Conservation (phyloP, 2,113 vertebrate species). For the Paralichthys olivaceus region DNA sequence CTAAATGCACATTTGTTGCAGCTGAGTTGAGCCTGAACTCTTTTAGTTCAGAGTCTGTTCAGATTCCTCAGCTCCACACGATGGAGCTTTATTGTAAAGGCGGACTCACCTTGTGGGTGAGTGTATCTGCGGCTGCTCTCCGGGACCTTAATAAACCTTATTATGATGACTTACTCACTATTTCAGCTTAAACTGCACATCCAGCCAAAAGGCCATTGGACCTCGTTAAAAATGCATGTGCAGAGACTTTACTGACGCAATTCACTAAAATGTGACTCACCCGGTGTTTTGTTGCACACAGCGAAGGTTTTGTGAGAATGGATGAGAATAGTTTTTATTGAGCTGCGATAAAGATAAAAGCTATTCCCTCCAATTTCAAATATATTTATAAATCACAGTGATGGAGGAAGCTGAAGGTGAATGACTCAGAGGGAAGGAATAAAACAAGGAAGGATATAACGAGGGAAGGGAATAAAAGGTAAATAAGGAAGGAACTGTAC, state of each 20-base stretch:
- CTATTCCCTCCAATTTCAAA: too few relatives aligned
- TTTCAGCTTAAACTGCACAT: slow-evolving; percentile 14
- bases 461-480: too few relatives aligned
- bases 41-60: too few relatives aligned
- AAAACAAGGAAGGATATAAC: too few relatives aligned
- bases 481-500: too few relatives aligned
- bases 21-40: neutral
- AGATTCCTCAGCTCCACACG: too few relatives aligned
- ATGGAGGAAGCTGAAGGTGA: slow-evolving; percentile 3
- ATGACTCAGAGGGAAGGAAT: too few relatives aligned
- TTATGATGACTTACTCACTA: slow-evolving; percentile 32
- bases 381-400: neutral
- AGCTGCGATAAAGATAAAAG: slow-evolving; percentile 14
- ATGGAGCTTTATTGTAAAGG: too few relatives aligned
- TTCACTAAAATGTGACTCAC: neutral
- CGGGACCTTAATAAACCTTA: neutral
- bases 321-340: slow-evolving; percentile 32
- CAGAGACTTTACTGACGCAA: slow-evolving; percentile 21
- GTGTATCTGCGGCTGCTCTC: too few relatives aligned
- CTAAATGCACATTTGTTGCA: slow-evolving; percentile 19
- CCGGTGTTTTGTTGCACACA: neutral
- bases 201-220: slow-evolving; percentile 24
- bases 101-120: too few relatives aligned
- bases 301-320: slow-evolving; percentile 5
- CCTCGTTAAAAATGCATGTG: slow-evolving; percentile 48